phyloP scores from a whole-genome alignment of 2,113 vertebrate genomes.

The Nibea albiflora region DNA sequence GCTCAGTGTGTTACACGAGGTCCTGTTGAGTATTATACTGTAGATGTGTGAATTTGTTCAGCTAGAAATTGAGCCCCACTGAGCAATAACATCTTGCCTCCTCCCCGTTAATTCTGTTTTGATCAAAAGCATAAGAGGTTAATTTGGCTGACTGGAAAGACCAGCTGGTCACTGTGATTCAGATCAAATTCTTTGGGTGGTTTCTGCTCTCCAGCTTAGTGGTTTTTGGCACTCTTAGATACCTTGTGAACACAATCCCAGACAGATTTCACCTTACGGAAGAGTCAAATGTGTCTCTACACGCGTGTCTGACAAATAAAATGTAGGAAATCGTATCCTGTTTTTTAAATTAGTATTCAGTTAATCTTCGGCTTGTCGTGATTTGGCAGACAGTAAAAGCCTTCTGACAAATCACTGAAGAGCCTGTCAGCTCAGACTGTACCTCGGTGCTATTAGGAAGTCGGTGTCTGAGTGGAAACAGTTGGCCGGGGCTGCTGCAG shows the following conservation, averaged over 20 bases:
- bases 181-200: conserved; percentile 71
- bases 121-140: conserved; percentile 79
- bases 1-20: conserved; percentile 55
- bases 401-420: conserved; percentile 52
- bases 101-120: conserved; percentile 78
- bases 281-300: background rate
- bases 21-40: conserved; percentile 61
- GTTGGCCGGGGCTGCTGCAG: conserved; percentile 57
- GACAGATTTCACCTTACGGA: background rate
- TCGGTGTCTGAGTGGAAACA: conserved; percentile 69
- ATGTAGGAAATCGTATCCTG: background rate
- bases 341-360: conserved; percentile 24
- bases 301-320: background rate
- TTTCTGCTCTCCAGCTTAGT: conserved; percentile 38
- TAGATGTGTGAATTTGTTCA: conserved; percentile 47
- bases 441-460: conserved; percentile 51
- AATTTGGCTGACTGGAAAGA: conserved; percentile 70
- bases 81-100: conserved; percentile 67
- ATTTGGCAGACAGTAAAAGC: conserved; percentile 46
- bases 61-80: conserved; percentile 50
- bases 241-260: conserved; percentile 12
- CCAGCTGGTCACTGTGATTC: conserved; percentile 76
- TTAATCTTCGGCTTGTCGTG: conserved; percentile 6
- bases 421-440: conserved; percentile 42
- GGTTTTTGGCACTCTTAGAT: conserved; percentile 59